These are phyloP conservation scores for Pectinophora gossypiella DNA, from an alignment of 1,140 invertebrate species.

Conservation along the genomic window DNA sequence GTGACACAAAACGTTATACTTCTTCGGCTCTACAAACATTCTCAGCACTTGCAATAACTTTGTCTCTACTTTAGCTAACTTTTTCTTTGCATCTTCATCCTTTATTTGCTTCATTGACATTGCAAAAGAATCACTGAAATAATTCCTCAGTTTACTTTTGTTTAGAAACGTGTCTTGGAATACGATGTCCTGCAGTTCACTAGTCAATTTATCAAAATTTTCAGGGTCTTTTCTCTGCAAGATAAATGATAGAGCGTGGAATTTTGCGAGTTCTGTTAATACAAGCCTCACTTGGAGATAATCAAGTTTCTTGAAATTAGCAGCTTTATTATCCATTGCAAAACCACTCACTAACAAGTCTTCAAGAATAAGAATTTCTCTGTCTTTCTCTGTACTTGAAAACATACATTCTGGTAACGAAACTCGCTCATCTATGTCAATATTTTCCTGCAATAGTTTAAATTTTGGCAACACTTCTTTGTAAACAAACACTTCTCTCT, in stretches of 20 bases:
- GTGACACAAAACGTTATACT: slow-evolving; percentile 55
- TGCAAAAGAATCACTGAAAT: slow-evolving; percentile 52
- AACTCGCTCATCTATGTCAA: slow-evolving; percentile 32
- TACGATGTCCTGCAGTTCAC: slow-evolving; percentile 43
- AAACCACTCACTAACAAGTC: slow-evolving; percentile 45
- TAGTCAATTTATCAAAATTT: slow-evolving; percentile 25
- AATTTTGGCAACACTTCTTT: slow-evolving; percentile 40
- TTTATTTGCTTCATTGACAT: slow-evolving; percentile 42
- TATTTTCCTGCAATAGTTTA: slow-evolving; percentile 33
- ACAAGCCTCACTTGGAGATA: slow-evolving; percentile 32
- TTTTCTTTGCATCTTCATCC: slow-evolving; percentile 35
- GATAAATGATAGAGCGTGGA: slow-evolving; percentile 53
- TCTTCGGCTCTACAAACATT: slow-evolving; percentile 31
- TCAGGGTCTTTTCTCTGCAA: slow-evolving; percentile 26
- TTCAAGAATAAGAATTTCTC: slow-evolving; percentile 56
- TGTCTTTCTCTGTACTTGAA: slow-evolving; percentile 34
- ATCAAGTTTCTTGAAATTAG: slow-evolving; percentile 34
- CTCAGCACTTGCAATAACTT: slow-evolving; percentile 44
- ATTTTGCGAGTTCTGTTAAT: slow-evolving; percentile 51
- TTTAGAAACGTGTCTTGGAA: slow-evolving; percentile 48
- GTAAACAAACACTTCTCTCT: slow-evolving; percentile 53
- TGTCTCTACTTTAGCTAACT: slow-evolving; percentile 28
- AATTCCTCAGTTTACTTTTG: slow-evolving; percentile 50
- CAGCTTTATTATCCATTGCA: slow-evolving; percentile 32
- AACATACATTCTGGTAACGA: slow-evolving; percentile 42